A percentile compares a stretch with the other conserved stretches of the same genome.
phyloP scores from a whole-genome alignment of 2,797 vertebrate species.

The Halcyon chelicuti region DNA sequence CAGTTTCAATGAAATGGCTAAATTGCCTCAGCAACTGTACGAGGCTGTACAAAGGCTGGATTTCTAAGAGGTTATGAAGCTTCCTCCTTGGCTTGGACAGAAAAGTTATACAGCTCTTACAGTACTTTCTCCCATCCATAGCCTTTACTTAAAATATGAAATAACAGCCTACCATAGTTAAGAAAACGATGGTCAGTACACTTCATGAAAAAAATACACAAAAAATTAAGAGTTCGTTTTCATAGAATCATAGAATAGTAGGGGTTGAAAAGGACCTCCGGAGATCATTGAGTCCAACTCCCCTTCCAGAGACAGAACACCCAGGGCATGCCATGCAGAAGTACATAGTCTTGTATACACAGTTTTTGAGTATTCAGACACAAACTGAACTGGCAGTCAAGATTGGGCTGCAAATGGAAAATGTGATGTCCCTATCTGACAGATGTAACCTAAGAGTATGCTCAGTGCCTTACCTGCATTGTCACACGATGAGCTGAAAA shows the following conservation, averaged over 20 bases:
- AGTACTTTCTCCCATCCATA: neutral
- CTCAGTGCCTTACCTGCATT: neutral
- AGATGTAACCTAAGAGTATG: neutral
- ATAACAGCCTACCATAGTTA: neutral
- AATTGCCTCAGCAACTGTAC: neutral
- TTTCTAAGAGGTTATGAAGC: neutral
- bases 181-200: neutral
- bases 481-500: neutral
- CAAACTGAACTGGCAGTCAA: neutral
- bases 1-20: neutral
- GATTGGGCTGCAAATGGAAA: neutral
- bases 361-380: neutral
- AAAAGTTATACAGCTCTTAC: neutral
- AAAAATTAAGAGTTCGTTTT: neutral
- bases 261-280: too few species aligned
- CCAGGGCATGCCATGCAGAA: too few species aligned
- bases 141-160: neutral
- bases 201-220: neutral
- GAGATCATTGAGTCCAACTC: too few species aligned
- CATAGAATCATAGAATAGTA: neutral
- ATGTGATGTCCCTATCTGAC: neutral
- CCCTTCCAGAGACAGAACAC: too few species aligned
- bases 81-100: neutral
- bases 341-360: rapidly evolving
- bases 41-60: neutral